Conservation (phyloP, 2,888 invertebrate genomes). For the Trachelus tabidus region DNA sequence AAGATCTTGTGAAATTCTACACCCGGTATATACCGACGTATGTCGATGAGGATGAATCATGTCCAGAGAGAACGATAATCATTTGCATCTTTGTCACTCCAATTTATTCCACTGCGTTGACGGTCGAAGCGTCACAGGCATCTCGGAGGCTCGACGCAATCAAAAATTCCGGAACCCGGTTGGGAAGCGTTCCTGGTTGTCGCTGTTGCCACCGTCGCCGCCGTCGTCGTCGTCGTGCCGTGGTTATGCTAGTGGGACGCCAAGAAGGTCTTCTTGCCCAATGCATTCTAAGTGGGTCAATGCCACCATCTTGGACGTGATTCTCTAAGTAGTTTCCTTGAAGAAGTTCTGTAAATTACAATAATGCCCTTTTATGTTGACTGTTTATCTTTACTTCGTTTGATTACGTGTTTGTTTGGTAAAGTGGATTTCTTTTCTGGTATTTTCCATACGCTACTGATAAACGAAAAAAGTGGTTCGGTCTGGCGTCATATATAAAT, state of each 20-base stretch:
- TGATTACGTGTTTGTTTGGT: neutral
- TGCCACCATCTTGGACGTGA: slow-evolving; percentile 17
- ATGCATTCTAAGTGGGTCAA: slow-evolving; percentile 24
- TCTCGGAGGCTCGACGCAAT: neutral
- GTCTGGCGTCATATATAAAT: neutral
- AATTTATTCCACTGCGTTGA: neutral
- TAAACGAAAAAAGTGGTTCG: too few relatives aligned
- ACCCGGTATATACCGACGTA: neutral
- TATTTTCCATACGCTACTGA: neutral
- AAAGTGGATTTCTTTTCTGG: neutral
- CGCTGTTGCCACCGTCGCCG: neutral
- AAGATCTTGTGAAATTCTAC: neutral
- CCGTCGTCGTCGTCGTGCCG: neutral
- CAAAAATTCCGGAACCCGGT: neutral
- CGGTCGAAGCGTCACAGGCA: neutral
- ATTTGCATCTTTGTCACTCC: neutral
- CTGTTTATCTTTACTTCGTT: neutral
- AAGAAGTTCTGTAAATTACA: slow-evolving; percentile 12
- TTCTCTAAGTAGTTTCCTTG: slow-evolving; percentile 9
- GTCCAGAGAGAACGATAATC: neutral
- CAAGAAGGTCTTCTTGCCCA: slow-evolving; percentile 12
- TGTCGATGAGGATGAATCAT: neutral
- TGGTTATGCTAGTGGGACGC: neutral
- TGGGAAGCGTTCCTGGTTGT: neutral
- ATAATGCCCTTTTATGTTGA: neutral